Percentiles rank a stretch among this genome's conserved stretches.
Conservation (phyloP, 2,888 invertebrate genomes). For the Pelosia muscerda region DNA sequence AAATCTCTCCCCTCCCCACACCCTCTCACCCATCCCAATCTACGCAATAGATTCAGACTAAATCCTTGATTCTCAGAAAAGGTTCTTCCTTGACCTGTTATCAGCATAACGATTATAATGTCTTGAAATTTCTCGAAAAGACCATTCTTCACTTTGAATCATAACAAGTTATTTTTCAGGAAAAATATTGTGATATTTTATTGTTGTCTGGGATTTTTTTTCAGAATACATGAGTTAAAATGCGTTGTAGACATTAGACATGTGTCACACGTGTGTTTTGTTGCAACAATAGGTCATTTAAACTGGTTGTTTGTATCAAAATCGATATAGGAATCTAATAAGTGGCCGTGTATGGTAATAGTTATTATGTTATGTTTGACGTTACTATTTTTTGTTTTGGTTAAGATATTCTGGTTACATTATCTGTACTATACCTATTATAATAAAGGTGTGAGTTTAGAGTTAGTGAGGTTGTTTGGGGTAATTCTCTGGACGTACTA, state of each 20-base stretch:
- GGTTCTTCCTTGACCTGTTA: conserved; percentile 27
- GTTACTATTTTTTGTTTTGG: conserved; percentile 10
- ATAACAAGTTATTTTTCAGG: not conserved
- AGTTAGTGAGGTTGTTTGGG: too few relatives aligned
- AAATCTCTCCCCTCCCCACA: conserved; percentile 77
- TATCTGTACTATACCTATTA: not conserved
- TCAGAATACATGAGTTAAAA: not conserved
- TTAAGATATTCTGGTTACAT: not conserved
- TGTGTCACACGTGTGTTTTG: not conserved
- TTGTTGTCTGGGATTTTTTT: not conserved
- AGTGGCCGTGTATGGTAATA: not conserved
- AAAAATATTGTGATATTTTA: not conserved
- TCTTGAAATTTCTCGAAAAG: conserved; percentile 20
- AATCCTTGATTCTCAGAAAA: conserved; percentile 46
- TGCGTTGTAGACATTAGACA: not conserved
- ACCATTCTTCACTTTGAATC: conserved; percentile 10
- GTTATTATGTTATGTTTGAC: not conserved
- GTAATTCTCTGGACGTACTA: too few relatives aligned
- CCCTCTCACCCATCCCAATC: conserved; percentile 57
- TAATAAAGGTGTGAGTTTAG: too few relatives aligned
- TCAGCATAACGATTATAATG: conserved; percentile 28
- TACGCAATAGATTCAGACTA: conserved; percentile 38
- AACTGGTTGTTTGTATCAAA: conserved; percentile 7
- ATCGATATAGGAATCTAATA: conserved; percentile 3
- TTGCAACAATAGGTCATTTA: conserved; percentile 8